These are phyloP conservation scores for Eumeta japonica DNA, from an alignment of 1,140 invertebrate genomes.

Conservation along the genomic window DNA sequence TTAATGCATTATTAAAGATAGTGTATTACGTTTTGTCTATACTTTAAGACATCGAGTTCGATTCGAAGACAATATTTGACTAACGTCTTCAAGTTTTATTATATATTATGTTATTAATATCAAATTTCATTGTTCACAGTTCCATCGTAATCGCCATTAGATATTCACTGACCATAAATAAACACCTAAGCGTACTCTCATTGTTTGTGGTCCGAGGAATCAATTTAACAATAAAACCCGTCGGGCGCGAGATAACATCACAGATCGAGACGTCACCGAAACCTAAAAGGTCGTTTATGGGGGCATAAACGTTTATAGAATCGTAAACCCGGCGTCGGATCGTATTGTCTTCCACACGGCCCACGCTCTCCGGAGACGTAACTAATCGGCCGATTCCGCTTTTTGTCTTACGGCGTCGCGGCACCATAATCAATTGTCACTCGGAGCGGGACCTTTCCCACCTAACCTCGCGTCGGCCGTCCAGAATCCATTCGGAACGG, in stretches of 20 bases:
- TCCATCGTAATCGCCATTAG: too few relatives aligned
- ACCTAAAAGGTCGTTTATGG: slow-evolving; percentile 50
- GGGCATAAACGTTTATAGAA: slow-evolving; percentile 55
- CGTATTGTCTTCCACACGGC: slow-evolving; percentile 44
- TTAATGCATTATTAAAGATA: too few relatives aligned
- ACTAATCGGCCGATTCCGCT: slow-evolving; percentile 49
- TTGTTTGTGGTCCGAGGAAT: too few relatives aligned
- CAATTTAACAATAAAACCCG: too few relatives aligned
- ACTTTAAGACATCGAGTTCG: too few relatives aligned
- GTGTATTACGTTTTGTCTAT: too few relatives aligned
- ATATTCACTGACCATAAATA: too few relatives aligned
- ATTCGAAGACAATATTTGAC: too few relatives aligned
- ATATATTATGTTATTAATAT: too few relatives aligned
- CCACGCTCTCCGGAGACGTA: slow-evolving; percentile 42
- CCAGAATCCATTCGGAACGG: slow-evolving; percentile 40
- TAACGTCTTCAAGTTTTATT: too few relatives aligned
- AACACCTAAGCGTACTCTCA: too few relatives aligned
- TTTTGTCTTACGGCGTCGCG: slow-evolving; percentile 43
- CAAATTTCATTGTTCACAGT: too few relatives aligned
- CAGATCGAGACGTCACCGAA: slow-evolving; percentile 36
- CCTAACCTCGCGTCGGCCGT: slow-evolving; percentile 29
- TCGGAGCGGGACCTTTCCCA: slow-evolving; percentile 38
- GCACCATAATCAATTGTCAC: slow-evolving; percentile 53
- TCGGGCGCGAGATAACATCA: slow-evolving; percentile 41
- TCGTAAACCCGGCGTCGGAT: slow-evolving; percentile 51